These are phyloP conservation scores for Drosophila tripunctata DNA, from an alignment of 2,888 invertebrate genomes.

Conservation along the genomic window DNA sequence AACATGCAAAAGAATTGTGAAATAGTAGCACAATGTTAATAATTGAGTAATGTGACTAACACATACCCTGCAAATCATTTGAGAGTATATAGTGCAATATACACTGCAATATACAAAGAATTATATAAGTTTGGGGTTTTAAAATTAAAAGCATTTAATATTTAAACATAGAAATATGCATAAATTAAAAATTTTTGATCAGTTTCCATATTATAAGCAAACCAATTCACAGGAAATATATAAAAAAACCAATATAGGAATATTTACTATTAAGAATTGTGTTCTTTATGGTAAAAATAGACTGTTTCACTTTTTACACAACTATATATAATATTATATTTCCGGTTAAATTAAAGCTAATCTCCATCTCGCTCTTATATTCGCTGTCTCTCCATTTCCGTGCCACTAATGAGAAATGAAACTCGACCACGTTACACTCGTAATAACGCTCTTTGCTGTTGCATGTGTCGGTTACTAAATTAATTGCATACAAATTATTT, in stretches of 20 bases:
- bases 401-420: constrained; percentile 47
- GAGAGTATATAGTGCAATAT: neutral
- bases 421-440: constrained; percentile 38
- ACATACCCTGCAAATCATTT: neutral
- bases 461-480: constrained; percentile 64
- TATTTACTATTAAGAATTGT: too few relatives aligned
- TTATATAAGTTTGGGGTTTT: too few relatives aligned
- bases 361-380: neutral
- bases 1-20: neutral
- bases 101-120: too few relatives aligned
- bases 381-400: neutral
- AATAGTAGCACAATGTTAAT: neutral
- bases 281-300: neutral
- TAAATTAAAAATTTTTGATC: too few relatives aligned
- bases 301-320: neutral
- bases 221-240: too few relatives aligned
- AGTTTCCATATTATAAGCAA: too few relatives aligned
- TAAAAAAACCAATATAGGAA: too few relatives aligned
- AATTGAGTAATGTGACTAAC: neutral
- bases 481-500: constrained; percentile 80
- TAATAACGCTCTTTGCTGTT: constrained; percentile 29
- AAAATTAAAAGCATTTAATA: too few relatives aligned
- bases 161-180: too few relatives aligned
- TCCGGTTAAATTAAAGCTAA: constrained; percentile 33
- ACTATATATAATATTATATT: constrained; percentile 27